Evolutionary conservation across 1,140 invertebrate species (phyloP), one percentile per base, ranked within the genome.

Genomic region (Holcopasites calliopsidis): DNA sequence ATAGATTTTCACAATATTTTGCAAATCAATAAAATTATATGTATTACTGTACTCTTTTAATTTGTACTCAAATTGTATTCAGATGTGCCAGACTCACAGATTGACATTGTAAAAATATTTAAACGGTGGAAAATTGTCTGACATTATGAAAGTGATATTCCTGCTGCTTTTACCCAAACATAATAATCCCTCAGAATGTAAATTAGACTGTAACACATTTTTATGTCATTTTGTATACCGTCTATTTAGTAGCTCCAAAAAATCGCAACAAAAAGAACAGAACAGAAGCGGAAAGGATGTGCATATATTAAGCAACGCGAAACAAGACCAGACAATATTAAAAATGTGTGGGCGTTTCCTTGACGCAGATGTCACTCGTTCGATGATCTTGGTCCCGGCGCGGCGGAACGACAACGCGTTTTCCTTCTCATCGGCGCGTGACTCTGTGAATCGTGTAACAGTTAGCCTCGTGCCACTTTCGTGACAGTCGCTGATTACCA

Each of bases 401-500:
- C n/a, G n/a, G n/a, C n/a, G n/a, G 40, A 13, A 66, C 38, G 33
- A 66, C 50, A n/a, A 44, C 42, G 42, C 42, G 42, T 44, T 44
- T 44, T 18, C 42, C 42, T 68, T 61, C 11, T 33, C 60, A 42
- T 61, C 58, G 49, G 47, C 55, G 55, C 40, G 50, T 65, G 57
- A 69, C 50, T 61, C 70, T 26, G 60, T 44, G 60, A 65, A 73
- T 75, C 72, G 50, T 49, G 64, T 49, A 68, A 75, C 52, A 6
- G 52, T 50, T 42, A 76, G 65, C 78, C 78, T 78, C 76, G 82
- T 79, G 40, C 71, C 70, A 80, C 65, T 81, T 79, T 79, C 50
- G 28, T 42, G 65, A 70, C 40, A 61, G 49, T 26, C 66, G 35
- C 47, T 64, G 82, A 83, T 83, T 82, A 82, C 47, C 71, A 73